Base-by-base conservation (phyloP, 1,140 invertebrate species). In the Microplitis mediator region DNA sequence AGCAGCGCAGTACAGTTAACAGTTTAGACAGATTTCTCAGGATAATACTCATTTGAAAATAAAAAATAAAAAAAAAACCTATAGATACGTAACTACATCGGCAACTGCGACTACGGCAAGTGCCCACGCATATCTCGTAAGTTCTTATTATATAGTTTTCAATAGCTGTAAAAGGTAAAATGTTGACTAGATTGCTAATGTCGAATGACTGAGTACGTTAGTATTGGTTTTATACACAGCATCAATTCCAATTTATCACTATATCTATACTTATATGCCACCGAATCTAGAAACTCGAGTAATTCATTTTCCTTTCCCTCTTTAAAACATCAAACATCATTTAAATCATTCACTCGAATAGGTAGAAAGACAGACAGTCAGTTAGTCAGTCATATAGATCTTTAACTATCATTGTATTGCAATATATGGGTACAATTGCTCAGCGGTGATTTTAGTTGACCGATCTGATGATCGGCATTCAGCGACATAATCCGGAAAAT, bases 401-500 rank as follows among this genome's bases (percentile, higher is more conserved):
- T 45, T 45, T 8, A 45, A 45, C 11, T 45, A 6, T 45, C 3
- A 39, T 39, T 39, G 36, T 39, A 9, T 1, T 39, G 36, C 4
- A 39, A 6, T 6, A 45, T 45, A 45, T 45, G 39, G 39, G 6
- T 45, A 45, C 39, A 45, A 45, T 45, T 45, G 39, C 39, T 45
- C 11, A 9, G 6, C 5, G 39, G 39, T 45, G 16, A 9, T 23
- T 23, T 31, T 8, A 16, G 14, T 50, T 23, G 14, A 31, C 63
- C 51, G 11, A n/a, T 14, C 34, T 65, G 11, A n/a, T 14, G n/a
- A 36, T 36, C 62, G 3, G 45, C 14, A 64, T 4, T 13, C 13
- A 65, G 52, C 62, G 62, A 71, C 56, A 65, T 32, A 72, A 72
- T 66, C 51, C 36, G 63, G 52, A 72, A 72, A 72, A 72, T 66